Conservation (phyloP, 2,888 invertebrate species). For the Norana najaformis region DNA sequence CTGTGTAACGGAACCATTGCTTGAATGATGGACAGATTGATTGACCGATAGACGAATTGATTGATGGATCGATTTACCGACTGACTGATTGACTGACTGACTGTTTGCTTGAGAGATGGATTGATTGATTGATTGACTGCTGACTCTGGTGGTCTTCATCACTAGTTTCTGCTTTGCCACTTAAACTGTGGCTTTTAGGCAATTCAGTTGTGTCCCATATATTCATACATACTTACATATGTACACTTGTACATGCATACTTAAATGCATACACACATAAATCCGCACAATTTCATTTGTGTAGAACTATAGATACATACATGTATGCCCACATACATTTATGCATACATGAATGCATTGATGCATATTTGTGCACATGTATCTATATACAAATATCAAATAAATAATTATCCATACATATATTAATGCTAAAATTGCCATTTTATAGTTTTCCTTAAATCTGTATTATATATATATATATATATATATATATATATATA, state of each 20-base stretch:
- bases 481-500: neutral
- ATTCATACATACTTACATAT: neutral
- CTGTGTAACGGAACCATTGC: too few relatives aligned
- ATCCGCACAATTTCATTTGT: neutral
- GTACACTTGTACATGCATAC: neutral
- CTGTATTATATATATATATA: neutral
- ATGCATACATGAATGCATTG: neutral
- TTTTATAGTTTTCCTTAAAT: neutral
- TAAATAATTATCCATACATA: neutral
- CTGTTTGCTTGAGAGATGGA: neutral
- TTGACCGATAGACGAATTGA: too few relatives aligned
- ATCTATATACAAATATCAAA: neutral
- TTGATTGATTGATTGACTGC: neutral
- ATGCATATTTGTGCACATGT: neutral
- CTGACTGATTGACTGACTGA: neutral
- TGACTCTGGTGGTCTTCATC: neutral
- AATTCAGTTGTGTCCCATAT: neutral
- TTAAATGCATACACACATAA: neutral
- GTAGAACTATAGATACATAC: neutral
- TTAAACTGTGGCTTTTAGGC: neutral
- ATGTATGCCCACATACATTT: neutral
- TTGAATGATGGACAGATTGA: too few relatives aligned
- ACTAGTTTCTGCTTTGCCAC: neutral
- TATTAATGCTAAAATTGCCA: neutral
- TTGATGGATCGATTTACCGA: neutral